These are phyloP conservation scores for Xanthia togata DNA, from an alignment of 2,888 invertebrate species.

Conservation along the genomic window DNA sequence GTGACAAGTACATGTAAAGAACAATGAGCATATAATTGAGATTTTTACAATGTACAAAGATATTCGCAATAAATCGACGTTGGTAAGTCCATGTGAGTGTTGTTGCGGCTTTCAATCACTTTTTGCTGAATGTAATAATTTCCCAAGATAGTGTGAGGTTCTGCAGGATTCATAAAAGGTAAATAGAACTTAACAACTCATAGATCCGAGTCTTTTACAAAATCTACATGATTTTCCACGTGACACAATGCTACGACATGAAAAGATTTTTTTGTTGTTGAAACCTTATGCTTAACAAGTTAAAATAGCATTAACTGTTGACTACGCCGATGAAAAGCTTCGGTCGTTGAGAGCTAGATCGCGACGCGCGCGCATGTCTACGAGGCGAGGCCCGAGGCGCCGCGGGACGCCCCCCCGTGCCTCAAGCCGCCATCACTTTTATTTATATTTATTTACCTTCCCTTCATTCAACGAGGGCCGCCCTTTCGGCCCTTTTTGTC, in stretches of 20 bases:
- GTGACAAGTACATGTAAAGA: conserved; percentile 84
- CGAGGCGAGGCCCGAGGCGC: conserved; percentile 72
- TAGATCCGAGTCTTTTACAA: not conserved
- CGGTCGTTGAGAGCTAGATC: conserved; percentile 56
- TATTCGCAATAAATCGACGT: conserved; percentile 56
- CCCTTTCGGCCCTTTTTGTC: conserved; percentile 90
- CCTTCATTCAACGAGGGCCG: conserved; percentile 90
- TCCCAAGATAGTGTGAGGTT: not conserved
- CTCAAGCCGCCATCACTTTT: conserved; percentile 84
- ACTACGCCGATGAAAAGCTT: conserved; percentile 54
- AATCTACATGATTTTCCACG: not conserved
- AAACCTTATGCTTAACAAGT: conserved; percentile 21
- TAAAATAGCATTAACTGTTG: conserved; percentile 54
- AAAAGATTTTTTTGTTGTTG: not conserved
- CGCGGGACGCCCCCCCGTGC: conserved; percentile 79
- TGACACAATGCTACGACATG: not conserved
- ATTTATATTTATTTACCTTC: conserved; percentile 91
- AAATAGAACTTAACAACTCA: not conserved
- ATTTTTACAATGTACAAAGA: conserved; percentile 83
- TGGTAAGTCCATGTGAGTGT: conserved; percentile 10
- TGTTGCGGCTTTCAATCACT: conserved; percentile 26
- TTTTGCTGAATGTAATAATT: not conserved
- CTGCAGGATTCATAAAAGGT: not conserved
- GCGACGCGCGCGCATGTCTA: conserved; percentile 63
- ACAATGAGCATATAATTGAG: conserved; percentile 87